These are phyloP conservation scores for Nycteola revayana DNA, from an alignment of 2,888 invertebrate species.

Conservation along the genomic window DNA sequence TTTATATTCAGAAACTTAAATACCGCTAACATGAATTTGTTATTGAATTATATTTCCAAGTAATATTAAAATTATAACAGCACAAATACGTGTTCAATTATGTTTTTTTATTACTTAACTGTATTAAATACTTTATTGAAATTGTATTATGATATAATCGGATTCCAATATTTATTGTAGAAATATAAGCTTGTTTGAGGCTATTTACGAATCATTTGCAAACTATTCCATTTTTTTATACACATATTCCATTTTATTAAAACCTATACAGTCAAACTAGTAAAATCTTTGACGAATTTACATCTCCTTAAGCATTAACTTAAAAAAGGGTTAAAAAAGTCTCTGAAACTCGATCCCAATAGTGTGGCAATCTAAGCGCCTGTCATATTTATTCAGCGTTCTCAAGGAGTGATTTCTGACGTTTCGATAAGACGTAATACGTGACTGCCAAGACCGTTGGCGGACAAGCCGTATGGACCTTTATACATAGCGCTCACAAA, in stretches of 20 bases:
- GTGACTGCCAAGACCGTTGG: conserved; percentile 51
- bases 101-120: too few relatives aligned
- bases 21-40: too few relatives aligned
- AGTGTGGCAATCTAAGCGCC: conserved; percentile 63
- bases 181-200: too few relatives aligned
- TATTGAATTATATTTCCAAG: too few relatives aligned
- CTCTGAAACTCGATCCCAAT: conserved; percentile 38
- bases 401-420: conserved; percentile 70
- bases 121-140: too few relatives aligned
- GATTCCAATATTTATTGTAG: conserved; percentile 12
- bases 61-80: too few relatives aligned
- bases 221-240: too few relatives aligned
- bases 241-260: neutral
- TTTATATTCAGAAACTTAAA: too few relatives aligned
- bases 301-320: neutral
- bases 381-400: conserved; percentile 69
- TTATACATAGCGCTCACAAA: conserved; percentile 43
- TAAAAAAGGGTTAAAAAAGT: conserved; percentile 8
- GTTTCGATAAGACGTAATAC: conserved; percentile 65
- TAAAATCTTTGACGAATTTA: neutral
- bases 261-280: neutral
- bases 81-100: too few relatives aligned
- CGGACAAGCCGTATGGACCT: conserved; percentile 58
- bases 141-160: too few relatives aligned
- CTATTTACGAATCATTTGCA: too few relatives aligned